Base-by-base conservation (phyloP, 2,113 vertebrate genomes). In the Puma concolor region DNA sequence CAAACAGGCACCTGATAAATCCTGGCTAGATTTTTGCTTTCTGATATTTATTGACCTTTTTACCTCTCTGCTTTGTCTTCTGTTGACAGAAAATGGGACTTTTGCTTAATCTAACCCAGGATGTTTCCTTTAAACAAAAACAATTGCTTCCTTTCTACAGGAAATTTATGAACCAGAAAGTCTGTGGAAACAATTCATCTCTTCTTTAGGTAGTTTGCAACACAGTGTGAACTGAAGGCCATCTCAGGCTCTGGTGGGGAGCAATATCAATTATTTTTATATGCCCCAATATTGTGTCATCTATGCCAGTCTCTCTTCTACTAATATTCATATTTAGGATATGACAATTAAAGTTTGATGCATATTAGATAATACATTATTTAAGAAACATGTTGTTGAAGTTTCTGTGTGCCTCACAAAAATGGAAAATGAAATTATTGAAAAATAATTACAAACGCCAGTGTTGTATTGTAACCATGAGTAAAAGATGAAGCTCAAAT, bases 111-210 rank as follows among this genome's bases (percentile, higher is more conserved):
- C 92, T 88, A 98, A 95, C 41, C 64, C 90, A 96, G 94, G 94
- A 97, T 97, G 96, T 98, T 98, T 98, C 90, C 96, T 96, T 98
- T 97, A 97, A 98, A 97, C 79, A 97, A 96, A 98, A 98, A 96
- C 97, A 98, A 97, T 96, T 95, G 86, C 97, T 98, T 97, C 97
- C 97, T 97, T 97, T 97, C 60, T 71, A 88, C 91, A 89, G 95
- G 92, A 97, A 98, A 96, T 97, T 83, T 96, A 97, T 96, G 95
- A 95, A 97, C 69, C 97, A 96, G 95, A 94, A 95, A 96, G 84
- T 94, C 69, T 94, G 48, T 87, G 71, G 66, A 94, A 76, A 95
- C 60, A 90, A 88, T 91, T 95, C 57, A 60, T 88, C 92, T 95
- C 94, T 95, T 96, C 74, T 94, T 96, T 97, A 87, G 79, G 64